These are phyloP conservation scores for Circaetus gallicus DNA, from an alignment of 2,113 vertebrate species.

Conservation along the genomic window DNA sequence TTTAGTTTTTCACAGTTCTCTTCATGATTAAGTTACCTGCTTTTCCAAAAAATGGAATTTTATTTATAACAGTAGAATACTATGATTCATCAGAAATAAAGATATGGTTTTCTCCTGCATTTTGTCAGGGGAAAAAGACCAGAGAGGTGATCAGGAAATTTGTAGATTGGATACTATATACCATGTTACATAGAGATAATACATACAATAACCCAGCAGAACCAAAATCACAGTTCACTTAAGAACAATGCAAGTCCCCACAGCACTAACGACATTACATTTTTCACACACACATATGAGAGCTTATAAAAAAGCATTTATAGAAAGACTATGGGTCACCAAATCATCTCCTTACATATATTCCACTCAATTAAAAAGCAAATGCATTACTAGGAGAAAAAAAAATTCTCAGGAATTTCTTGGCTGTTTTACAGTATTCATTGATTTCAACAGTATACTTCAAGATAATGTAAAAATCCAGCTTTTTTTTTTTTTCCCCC, in stretches of 20 bases:
- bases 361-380: constrained; percentile 13
- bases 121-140: not conserved
- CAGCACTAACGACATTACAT: not conserved
- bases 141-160: not conserved
- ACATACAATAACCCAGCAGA: not conserved
- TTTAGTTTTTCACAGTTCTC: not conserved
- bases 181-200: not conserved
- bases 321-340: not conserved
- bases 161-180: not conserved
- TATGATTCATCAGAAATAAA: not conserved
- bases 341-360: not conserved
- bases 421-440: not conserved
- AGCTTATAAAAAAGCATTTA: not conserved
- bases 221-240: not conserved
- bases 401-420: not conserved
- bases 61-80: not conserved
- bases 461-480: not conserved
- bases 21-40: not conserved
- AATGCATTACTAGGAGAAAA: not conserved
- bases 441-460: not conserved
- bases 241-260: not conserved
- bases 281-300: not conserved
- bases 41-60: not conserved
- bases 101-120: not conserved
- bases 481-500: not conserved